Base-by-base conservation (phyloP, 2,888 invertebrate genomes). In the Cyaniris semiargus region DNA sequence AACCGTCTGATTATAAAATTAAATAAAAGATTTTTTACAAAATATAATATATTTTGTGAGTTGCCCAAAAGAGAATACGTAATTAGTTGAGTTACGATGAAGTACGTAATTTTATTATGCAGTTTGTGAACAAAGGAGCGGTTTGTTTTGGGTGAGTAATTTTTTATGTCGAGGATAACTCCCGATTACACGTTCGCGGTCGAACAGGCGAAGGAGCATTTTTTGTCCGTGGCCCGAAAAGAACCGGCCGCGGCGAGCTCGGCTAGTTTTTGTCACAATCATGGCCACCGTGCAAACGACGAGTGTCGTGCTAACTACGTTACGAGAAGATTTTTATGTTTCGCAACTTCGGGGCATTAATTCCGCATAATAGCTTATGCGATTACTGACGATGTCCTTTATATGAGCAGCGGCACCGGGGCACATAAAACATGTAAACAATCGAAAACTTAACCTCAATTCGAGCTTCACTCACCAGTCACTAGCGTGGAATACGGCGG, bases 181-280 rank as follows among this genome's bases (percentile, higher is more conserved):
- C 38, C 71, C 18, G 18, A 34, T 38, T 15, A 53, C 21, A 53
- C 23, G 74, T 74, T 10, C 74, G 48, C 44, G 21, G 66, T 27
- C 66, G 66, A 66, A 66, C 66, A 27, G 85, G 81, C 84, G 84
- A 87, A 88, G 86, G 85, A 85, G 83, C 79, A 83, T 86, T 86
- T 88, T 88, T 86, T 85, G 87, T 81, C 86, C 89, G 80, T 89
- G 89, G 86, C 89, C 89, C 87, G 85, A 89, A 90, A 90, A 90
- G 82, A 88, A 89, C 89, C 87, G 86, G 88, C 86, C 82, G 81
- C 81, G 81, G 81, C 84, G 83, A 38, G 84, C 83, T 84, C 83
- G 84, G 83, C 83, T 79, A 76, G 78, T 78, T 79, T 44, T 83
- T 83, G 75, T 75, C 78, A 77, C 76, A 77, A 76, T 77, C 78